phyloP scores from a whole-genome alignment of 2,888 invertebrate genomes.

The Stictocephala bisonia region DNA sequence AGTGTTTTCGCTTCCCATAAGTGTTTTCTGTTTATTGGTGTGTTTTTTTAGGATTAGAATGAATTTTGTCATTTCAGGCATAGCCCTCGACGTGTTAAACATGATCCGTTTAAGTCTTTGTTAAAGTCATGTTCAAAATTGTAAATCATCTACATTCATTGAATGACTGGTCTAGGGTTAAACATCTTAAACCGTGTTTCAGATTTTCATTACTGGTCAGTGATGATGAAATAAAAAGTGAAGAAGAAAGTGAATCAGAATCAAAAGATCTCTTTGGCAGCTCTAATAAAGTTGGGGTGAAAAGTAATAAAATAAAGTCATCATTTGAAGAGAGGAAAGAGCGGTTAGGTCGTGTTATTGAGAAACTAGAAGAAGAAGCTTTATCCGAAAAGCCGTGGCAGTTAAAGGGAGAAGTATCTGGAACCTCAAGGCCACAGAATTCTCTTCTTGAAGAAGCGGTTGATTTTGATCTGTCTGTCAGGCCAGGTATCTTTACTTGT shows the following conservation, averaged over 20 bases:
- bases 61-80: no score
- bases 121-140: no score
- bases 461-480: conserved; percentile 85
- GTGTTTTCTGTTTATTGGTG: no score
- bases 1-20: no score
- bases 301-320: conserved; percentile 66
- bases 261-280: neutral
- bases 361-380: conserved; percentile 77
- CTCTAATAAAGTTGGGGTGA: neutral
- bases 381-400: conserved; percentile 93
- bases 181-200: no score
- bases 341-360: conserved; percentile 75
- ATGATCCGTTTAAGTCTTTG: no score
- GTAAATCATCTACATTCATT: no score
- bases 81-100: no score
- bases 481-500: conserved; percentile 72
- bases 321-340: conserved; percentile 81
- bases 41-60: no score
- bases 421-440: conserved; percentile 85
- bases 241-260: conserved; percentile 32
- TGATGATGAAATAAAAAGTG: conserved; percentile 46
- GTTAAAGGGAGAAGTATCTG: conserved; percentile 89
- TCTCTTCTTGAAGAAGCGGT: conserved; percentile 92
- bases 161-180: no score
- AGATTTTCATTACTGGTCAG: conserved; percentile 26